Evolutionary conservation across 2,888 invertebrate genomes (phyloP).

Genomic region (Hemicrepidius hirtus): DNA sequence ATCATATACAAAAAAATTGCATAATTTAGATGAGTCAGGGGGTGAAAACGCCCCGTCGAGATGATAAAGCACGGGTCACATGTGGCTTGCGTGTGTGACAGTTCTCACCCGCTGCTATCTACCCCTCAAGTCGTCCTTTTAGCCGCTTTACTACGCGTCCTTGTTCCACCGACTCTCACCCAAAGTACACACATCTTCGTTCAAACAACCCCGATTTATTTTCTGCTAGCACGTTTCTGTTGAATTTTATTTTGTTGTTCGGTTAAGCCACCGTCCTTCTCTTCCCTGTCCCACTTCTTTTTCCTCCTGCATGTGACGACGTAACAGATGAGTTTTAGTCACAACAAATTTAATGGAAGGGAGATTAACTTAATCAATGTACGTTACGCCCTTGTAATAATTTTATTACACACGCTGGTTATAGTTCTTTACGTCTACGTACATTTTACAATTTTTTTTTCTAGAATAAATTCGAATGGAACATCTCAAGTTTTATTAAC

Average conservation of each 20-base stretch:
- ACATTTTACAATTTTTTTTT: no score
- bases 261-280: slow-evolving; percentile 12
- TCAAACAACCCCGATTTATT: slow-evolving; percentile 17
- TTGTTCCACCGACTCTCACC: not conserved
- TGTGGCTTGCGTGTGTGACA: slow-evolving; percentile 54
- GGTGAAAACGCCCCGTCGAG: slow-evolving; percentile 50
- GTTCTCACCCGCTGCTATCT: slow-evolving; percentile 49
- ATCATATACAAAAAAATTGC: slow-evolving; percentile 50
- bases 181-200: slow-evolving; percentile 10
- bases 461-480: no score
- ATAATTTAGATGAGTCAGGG: slow-evolving; percentile 56
- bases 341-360: slow-evolving; percentile 40
- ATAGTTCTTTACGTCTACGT: no score
- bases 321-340: slow-evolving; percentile 35
- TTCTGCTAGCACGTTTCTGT: slow-evolving; percentile 13
- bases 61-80: slow-evolving; percentile 53
- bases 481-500: no score
- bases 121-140: slow-evolving; percentile 44
- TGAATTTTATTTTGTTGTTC: slow-evolving; percentile 22
- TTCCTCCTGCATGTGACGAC: slow-evolving; percentile 18
- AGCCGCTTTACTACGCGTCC: slow-evolving; percentile 27
- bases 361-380: slow-evolving; percentile 34
- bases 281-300: slow-evolving; percentile 26
- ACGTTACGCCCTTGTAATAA: slow-evolving; percentile 29
- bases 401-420: not conserved